Base-by-base conservation (phyloP, 2,888 invertebrate genomes). In the Noctuana brunneofusca region DNA sequence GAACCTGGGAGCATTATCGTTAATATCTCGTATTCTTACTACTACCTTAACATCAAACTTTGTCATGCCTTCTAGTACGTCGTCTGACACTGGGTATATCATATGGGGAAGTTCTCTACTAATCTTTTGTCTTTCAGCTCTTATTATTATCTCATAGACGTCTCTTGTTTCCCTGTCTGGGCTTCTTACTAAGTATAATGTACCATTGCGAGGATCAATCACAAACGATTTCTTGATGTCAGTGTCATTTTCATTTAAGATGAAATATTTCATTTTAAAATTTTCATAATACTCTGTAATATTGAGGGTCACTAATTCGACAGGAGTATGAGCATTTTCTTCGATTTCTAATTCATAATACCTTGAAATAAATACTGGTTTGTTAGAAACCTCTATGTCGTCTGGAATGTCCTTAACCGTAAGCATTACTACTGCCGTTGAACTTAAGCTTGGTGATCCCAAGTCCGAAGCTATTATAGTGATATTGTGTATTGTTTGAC, bases 391-490 rank as follows among this genome's bases (percentile, higher is more conserved):
- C 75, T 89, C 91, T 14, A 86, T 74, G 59, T 93, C 93, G 74
- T 94, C 95, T 1, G 93, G 93, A 8, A 95, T 91, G 76, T 95
- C 94, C 62, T 94, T 93, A 0, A 96, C 92, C 49, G 93, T 94
- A 5, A 96, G 91, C 56, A 95, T 86, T 9, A 96, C 83, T 38
- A 96, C 78, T 1, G 97, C 97, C 0, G 95, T 95, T 0, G 97
- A 95, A 64, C 95, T 96, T 2, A 96, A 87, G 71, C 96, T 95
- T 0, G 97, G 97, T 41, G 95, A 96, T 0, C 97, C 97, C 58
- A 97, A 91, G 85, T 97, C 97, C 0, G 96, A 96, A 0, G 97
- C 97, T 1, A 96, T 92, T 0, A 97, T 93, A 0, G 96, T 95
- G 0, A 97, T 90, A 75, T 97, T 96, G 74, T 97, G 94, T 2